These are phyloP conservation scores for Zelleria hepariella DNA, from an alignment of 2,888 invertebrate genomes.

Conservation along the genomic window DNA sequence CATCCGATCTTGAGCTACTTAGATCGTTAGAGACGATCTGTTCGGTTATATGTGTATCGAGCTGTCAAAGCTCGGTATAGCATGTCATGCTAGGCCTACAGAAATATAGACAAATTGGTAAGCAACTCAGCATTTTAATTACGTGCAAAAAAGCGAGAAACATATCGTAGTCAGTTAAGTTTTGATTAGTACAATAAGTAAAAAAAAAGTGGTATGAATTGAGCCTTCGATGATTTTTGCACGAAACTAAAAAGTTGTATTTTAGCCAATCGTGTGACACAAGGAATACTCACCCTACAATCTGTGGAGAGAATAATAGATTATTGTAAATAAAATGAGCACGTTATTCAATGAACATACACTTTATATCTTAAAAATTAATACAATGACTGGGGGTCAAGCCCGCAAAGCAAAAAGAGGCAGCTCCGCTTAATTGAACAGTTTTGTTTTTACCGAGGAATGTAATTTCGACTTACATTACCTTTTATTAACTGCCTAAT, in stretches of 20 bases:
- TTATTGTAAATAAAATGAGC: conserved; percentile 69
- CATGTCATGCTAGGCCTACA: too few relatives aligned
- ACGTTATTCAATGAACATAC: conserved; percentile 65
- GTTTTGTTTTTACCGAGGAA: conserved; percentile 14
- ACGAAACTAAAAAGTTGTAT: too few relatives aligned
- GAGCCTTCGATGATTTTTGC: too few relatives aligned
- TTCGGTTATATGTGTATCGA: too few relatives aligned
- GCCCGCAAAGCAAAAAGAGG: conserved; percentile 31
- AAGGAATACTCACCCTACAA: conserved; percentile 46
- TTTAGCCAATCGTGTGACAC: too few relatives aligned
- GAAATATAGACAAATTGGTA: background rate
- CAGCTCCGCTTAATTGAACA: conserved; percentile 35
- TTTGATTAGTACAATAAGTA: too few relatives aligned
- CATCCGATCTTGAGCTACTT: too few relatives aligned
- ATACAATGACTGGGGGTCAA: conserved; percentile 49
- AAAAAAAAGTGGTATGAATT: too few relatives aligned
- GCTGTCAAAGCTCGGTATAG: too few relatives aligned
- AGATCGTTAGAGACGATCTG: too few relatives aligned
- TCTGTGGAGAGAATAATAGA: conserved; percentile 59
- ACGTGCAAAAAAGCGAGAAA: too few relatives aligned
- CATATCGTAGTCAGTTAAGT: too few relatives aligned
- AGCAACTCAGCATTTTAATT: background rate
- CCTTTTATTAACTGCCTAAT: conserved; percentile 33
- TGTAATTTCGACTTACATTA: conserved; percentile 37
- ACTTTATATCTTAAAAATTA: conserved; percentile 70